Evolutionary conservation across 2,113 vertebrate species (phyloP), one percentile per base, ranked within the genome.

Genomic region (Todiramphus chloris): DNA sequence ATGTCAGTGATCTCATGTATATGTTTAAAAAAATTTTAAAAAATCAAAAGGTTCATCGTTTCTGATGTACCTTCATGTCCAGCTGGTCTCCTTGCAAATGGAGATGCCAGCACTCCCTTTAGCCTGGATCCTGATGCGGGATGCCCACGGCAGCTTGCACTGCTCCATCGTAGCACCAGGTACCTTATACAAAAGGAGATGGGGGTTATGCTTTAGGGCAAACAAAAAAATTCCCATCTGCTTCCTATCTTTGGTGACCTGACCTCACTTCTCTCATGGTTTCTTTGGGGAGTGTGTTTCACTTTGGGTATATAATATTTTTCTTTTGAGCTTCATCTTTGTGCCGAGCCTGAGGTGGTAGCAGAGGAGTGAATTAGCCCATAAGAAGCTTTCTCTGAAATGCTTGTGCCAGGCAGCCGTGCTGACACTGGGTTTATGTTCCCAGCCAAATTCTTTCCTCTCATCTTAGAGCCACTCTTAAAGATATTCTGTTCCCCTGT

Each of bases 141-240:
- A 19, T 79, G 66, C 23, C 31, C 60, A 35, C 0, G 1, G 67
- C 67, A 63, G 39, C 17, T 0, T 4, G 10, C 0, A 1, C 53
- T 39, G 43, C 55, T 64, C n/a, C 78, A 11, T 35, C 1, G 0
- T 53, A 7, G 39, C 33, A 58, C 30, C 51, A 17, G 7, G 5
- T 30, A 12, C 24, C 53, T 46, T n/a, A 6, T 17, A 11, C 35
- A 37, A 15, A 68, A 93, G 33, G 58, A 64, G 62, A 13, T 31
- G 37, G 31, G 33, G 16, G 4, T 72, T 78, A 39, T 68, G 39
- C 74, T 73, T 53, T 46, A 66, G 58, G 6, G 30, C 41, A 30
- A 46, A 39, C 19, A 33, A 15, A 72, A 39, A 27, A 8, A 24
- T 6, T 60, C 7, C n/a, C 20, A 2, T 56, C 7, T 51, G 37